Base-by-base conservation (phyloP, 1,140 invertebrate genomes). In the Lepidostoma basale region DNA sequence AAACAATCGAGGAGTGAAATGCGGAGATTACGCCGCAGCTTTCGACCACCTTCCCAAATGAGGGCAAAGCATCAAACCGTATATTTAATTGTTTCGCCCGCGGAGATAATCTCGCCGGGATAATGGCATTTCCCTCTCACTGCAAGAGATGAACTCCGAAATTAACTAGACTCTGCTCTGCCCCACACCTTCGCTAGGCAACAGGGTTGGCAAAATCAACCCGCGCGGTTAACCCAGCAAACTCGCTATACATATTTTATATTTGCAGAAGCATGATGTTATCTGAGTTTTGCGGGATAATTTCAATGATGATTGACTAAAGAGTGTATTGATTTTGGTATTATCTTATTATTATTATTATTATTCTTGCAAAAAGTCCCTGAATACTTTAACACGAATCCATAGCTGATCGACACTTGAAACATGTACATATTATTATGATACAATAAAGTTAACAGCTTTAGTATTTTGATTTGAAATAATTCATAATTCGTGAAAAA, bases 1-100 rank as follows among this genome's bases (percentile, higher is more conserved):
- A n/a, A n/a, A n/a, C n/a, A n/a, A n/a, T n/a, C n/a, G n/a, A n/a
- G n/a, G n/a, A n/a, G n/a, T n/a, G n/a, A n/a, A n/a, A n/a, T n/a
- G n/a, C n/a, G n/a, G n/a, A 56, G 52, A 30, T 12, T 54, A 28
- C 14, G 18, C 23, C 52, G n/a, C 5, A 33, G 14, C 52, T 56
- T 18, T 36, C 36, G 30, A 10, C 52, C 52, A 56, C 30, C 52
- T 56, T 23, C 20, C 45, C 52, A 78, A 79, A 79, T 79, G 81
- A 82, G 78, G 77, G 77, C 79, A 81, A 81, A 81, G 81, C 81
- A 81, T 81, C 82, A 82, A 82, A 82, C 79, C 82, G 81, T 81
- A 81, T 81, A 80, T 83, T 82, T 83, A 83, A 83, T 83, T 83
- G 82, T 82, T 77, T 81, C 78, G 80, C 81, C 81, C 80, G 80